Conservation (phyloP, 2,888 invertebrate genomes). For the Nephrotoma guestfalica region DNA sequence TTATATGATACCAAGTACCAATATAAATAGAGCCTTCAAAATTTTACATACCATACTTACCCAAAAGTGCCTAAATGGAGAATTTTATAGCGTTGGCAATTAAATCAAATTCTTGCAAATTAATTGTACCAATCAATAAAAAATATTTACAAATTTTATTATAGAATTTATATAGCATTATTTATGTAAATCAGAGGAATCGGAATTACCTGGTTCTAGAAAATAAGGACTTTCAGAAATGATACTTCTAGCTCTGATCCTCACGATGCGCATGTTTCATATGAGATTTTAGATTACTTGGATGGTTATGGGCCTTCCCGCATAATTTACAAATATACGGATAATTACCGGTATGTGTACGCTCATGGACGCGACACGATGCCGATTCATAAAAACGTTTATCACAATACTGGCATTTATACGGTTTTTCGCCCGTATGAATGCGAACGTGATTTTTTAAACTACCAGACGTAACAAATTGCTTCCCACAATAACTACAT, state of each 20-base stretch:
- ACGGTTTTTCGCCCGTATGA: neutral
- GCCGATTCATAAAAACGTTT: neutral
- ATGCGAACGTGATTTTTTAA: neutral
- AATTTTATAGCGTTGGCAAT: too few species aligned
- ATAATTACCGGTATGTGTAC: conserved; percentile 1
- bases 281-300: conserved; percentile 3
- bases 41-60: too few species aligned
- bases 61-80: too few species aligned
- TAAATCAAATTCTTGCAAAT: too few species aligned
- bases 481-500: neutral
- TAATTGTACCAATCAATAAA: neutral
- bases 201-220: neutral
- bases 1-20: too few species aligned
- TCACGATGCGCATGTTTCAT: conserved; percentile 1
- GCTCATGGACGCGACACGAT: neutral
- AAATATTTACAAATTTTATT: neutral
- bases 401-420: conserved; percentile 1
- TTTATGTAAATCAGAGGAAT: neutral
- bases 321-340: conserved; percentile 3
- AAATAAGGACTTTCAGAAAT: neutral
- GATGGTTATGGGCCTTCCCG: neutral
- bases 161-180: neutral
- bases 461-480: neutral
- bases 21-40: too few species aligned
- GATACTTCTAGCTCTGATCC: neutral